Evolutionary conservation across 2,113 vertebrate genomes (phyloP).

Genomic region (Smithornis capensis): DNA sequence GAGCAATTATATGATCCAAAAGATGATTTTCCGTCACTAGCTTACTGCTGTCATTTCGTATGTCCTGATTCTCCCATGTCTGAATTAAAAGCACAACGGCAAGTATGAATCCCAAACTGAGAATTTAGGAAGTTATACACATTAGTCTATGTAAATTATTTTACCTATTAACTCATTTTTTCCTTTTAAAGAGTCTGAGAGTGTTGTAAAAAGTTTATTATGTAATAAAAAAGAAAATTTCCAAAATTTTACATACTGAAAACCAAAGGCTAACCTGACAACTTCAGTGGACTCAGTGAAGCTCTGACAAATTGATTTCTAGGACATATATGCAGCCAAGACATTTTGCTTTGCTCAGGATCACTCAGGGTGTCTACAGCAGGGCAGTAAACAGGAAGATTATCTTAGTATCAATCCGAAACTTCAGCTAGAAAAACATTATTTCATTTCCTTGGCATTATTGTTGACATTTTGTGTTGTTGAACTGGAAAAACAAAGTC

Average conservation of each 20-base stretch:
- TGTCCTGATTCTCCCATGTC: not conserved
- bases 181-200: not conserved
- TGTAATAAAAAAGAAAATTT: not conserved
- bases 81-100: not conserved
- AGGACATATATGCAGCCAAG: not conserved
- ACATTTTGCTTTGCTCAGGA: not conserved
- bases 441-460: not conserved
- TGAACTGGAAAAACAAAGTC: slow-evolving; percentile 31
- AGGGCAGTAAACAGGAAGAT: not conserved
- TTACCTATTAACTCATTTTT: not conserved
- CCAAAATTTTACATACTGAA: not conserved
- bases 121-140: not conserved
- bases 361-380: not conserved
- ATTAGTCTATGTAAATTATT: not conserved
- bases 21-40: not conserved
- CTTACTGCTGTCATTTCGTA: not conserved
- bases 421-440: not conserved
- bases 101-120: not conserved
- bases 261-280: not conserved
- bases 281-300: not conserved
- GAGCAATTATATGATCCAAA: not conserved
- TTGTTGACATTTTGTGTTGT: not conserved
- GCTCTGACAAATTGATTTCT: not conserved
- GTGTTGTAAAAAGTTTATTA: not conserved
- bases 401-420: not conserved